These are phyloP conservation scores for Sitta carolinensis DNA, from an alignment of 2,797 vertebrate genomes.

Conservation along the genomic window DNA sequence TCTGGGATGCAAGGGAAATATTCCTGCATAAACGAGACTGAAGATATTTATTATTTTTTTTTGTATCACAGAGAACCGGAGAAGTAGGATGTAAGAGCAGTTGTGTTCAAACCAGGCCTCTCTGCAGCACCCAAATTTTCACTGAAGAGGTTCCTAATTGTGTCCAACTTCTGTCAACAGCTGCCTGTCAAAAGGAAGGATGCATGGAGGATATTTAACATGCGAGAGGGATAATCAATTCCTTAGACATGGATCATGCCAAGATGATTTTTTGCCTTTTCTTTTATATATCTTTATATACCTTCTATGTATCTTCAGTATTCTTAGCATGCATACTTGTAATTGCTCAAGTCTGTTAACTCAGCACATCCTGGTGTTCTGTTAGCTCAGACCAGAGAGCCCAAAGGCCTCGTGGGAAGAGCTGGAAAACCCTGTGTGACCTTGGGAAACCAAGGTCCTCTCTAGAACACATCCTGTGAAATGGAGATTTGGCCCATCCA, in stretches of 20 bases:
- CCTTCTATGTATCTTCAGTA: not conserved
- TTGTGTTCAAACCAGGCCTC: not conserved
- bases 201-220: not conserved
- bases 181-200: not conserved
- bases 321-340: not conserved
- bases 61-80: not conserved
- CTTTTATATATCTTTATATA: not conserved
- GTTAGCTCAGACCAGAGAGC: not conserved
- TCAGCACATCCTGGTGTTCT: not conserved
- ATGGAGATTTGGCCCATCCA: not conserved
- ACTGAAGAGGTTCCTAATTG: not conserved
- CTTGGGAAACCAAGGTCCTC: not conserved
- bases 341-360: not conserved
- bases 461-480: not conserved
- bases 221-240: not conserved
- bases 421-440: too few species aligned
- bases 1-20: not conserved
- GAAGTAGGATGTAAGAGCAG: not conserved
- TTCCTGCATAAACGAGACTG: not conserved
- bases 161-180: not conserved
- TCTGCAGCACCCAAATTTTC: not conserved
- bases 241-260: not conserved
- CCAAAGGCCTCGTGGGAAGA: not conserved
- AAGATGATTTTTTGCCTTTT: not conserved
- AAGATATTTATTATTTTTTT: not conserved